Conservation (phyloP, 2,888 invertebrate genomes). For the Caprella mutica region DNA sequence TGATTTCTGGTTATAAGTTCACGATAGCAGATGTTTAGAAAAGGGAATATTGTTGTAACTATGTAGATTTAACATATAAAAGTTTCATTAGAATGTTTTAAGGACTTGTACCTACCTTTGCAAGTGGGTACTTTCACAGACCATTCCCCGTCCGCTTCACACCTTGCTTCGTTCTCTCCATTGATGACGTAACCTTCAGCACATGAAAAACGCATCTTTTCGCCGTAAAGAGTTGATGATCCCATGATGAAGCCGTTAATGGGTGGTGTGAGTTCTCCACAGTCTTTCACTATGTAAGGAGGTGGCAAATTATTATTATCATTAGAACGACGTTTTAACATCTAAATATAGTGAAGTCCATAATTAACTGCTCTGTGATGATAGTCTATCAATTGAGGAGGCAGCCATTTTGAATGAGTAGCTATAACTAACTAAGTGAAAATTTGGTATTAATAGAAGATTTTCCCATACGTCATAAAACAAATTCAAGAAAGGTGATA, state of each 20-base stretch:
- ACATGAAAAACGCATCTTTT: slow-evolving; percentile 28
- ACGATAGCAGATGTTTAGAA: no score
- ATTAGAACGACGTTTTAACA: no score
- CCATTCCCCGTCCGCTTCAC: slow-evolving; percentile 30
- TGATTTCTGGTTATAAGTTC: no score
- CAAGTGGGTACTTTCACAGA: slow-evolving; percentile 25
- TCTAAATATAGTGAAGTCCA: no score
- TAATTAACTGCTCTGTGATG: no score
- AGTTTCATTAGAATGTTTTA: neutral
- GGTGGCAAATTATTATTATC: neutral
- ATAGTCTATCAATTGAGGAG: no score
- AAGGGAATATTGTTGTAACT: no score
- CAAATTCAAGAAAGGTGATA: no score
- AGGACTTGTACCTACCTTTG: slow-evolving; percentile 11
- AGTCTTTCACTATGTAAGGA: slow-evolving; percentile 14
- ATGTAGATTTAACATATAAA: neutral
- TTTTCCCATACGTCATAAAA: no score
- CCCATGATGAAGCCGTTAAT: slow-evolving; percentile 27
- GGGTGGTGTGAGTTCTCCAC: slow-evolving; percentile 27
- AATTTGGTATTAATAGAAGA: no score
- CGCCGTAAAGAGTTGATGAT: slow-evolving; percentile 28
- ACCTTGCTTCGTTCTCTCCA: slow-evolving; percentile 22
- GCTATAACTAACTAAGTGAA: no score
- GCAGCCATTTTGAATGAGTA: no score
- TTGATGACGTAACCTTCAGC: slow-evolving; percentile 19